These are phyloP conservation scores for Gymnarchus niloticus DNA, from an alignment of 2,113 vertebrate species.

Conservation along the genomic window DNA sequence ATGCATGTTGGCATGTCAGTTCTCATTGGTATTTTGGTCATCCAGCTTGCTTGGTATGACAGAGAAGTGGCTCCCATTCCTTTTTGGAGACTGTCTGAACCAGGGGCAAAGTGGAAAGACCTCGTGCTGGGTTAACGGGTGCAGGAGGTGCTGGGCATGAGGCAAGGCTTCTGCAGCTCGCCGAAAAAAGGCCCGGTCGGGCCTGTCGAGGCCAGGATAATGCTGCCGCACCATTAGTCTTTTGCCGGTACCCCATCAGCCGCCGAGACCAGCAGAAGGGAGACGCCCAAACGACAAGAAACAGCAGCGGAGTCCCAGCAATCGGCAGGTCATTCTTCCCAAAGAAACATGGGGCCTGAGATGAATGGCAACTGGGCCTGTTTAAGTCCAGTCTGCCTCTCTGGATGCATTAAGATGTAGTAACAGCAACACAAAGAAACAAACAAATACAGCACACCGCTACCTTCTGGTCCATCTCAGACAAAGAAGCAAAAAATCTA, in stretches of 20 bases:
- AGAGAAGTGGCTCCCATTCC: background rate
- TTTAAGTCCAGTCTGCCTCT: background rate
- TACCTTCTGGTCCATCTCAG: background rate
- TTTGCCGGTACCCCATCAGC: background rate
- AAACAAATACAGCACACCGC: background rate
- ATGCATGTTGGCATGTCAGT: background rate
- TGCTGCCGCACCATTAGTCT: slow-evolving; percentile 52
- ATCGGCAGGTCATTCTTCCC: background rate
- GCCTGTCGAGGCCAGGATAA: slow-evolving; percentile 65
- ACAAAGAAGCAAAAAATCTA: background rate
- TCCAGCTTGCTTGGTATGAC: background rate
- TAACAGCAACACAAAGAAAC: background rate
- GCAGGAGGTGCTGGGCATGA: slow-evolving; percentile 38
- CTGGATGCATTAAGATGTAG: slow-evolving; percentile 4
- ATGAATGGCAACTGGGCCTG: background rate
- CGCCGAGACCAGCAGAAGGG: background rate
- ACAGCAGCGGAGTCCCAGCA: slow-evolving; percentile 17
- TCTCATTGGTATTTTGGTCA: no score
- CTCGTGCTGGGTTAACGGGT: slow-evolving; percentile 49
- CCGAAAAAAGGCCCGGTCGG: slow-evolving; percentile 61
- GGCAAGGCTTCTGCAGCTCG: slow-evolving; percentile 52
- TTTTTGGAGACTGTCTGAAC: background rate
- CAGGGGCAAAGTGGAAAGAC: background rate
- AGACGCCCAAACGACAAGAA: slow-evolving; percentile 27
- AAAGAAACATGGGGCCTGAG: background rate